Base-by-base conservation (phyloP, 2,888 invertebrate species). In the Acanthosepion lycidas region DNA sequence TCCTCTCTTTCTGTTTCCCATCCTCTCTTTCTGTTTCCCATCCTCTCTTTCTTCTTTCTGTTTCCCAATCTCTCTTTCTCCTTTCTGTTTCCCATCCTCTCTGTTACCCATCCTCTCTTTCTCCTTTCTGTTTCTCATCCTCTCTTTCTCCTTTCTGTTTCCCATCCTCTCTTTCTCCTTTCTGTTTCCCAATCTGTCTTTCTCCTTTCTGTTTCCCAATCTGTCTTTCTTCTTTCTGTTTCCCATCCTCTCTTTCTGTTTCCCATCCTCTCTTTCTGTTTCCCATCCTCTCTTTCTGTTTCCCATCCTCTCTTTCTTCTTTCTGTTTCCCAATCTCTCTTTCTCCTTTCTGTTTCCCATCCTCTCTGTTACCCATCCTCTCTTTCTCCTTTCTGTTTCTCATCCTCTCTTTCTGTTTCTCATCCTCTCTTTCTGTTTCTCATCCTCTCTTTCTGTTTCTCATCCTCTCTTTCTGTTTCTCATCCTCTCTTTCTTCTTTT, bases 291-390 rank as follows among this genome's bases (percentile, higher is more conserved):
- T 18, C n/a, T 4, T 15, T 18, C 12, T 15, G 0, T 33, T 18
- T 6, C 9, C 18, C n/a, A n/a, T n/a, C n/a, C n/a, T n/a, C n/a
- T n/a, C n/a, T 1, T 6, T 3, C 26, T 26, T 2, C n/a, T 78
- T 15, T n/a, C n/a, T 8, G n/a, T 78, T 9, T n/a, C 9, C 28
- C 4, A 9, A 1, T 1, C 15, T 9, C 1, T n/a, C n/a, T 28
- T 9, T 78, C 3, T 78, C n/a, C 18, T n/a, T n/a, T 78, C 9
- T 9, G 33, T n/a, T n/a, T n/a, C 1, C n/a, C 28, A n/a, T n/a
- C n/a, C 3, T 5, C 1, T n/a, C 18, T n/a, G 0, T 8, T n/a
- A 0, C n/a, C 15, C 15, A 0, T n/a, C 15, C 15, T n/a, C 9
- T n/a, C 12, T n/a, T 28, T 78, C n/a, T 78, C 1, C n/a, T 28